Percentiles rank a stretch among this genome's conserved stretches.
Evolutionary conservation across 1,140 invertebrate species (phyloP).

Genomic region (Aphelinus certus): DNA sequence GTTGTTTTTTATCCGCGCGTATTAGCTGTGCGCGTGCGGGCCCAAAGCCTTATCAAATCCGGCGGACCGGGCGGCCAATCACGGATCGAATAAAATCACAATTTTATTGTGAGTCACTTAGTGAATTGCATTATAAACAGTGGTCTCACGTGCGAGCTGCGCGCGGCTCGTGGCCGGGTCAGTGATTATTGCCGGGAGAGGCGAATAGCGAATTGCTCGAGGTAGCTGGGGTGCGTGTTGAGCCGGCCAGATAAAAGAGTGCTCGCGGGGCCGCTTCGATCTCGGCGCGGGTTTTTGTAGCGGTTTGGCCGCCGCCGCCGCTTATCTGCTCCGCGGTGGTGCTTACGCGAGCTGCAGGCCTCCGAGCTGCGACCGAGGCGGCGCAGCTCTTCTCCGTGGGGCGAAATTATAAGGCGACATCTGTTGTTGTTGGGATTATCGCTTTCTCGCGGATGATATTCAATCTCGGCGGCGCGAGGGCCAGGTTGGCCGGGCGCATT

Average conservation of each 20-base stretch:
- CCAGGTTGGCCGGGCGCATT: conserved; percentile 10
- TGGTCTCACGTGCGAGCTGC: not conserved
- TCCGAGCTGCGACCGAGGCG: too few species aligned
- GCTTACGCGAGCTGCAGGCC: not conserved
- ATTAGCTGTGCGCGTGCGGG: too few species aligned
- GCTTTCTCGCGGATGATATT: conserved; percentile 34
- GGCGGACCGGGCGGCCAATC: not conserved
- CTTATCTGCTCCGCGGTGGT: not conserved
- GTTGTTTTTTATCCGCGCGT: too few species aligned
- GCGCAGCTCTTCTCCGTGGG: not conserved
- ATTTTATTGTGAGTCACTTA: conserved; percentile 25
- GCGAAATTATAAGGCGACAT: conserved; percentile 37
- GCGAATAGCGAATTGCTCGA: too few species aligned
- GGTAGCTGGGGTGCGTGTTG: too few species aligned
- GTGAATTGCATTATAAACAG: conserved; percentile 29
- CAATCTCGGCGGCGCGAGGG: conserved; percentile 22
- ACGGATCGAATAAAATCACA: conserved; percentile 34
- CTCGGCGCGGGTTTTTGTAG: not conserved
- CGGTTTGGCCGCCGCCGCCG: too few species aligned
- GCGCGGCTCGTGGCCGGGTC: too few species aligned
- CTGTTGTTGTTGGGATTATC: conserved; percentile 37
- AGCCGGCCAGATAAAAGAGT: conserved; percentile 9
- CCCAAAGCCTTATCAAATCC: not conserved
- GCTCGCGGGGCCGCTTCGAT: not conserved
- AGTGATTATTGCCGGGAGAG: too few species aligned